Conservation (phyloP, 2,113 vertebrate species). For the Sorex fumeus region DNA sequence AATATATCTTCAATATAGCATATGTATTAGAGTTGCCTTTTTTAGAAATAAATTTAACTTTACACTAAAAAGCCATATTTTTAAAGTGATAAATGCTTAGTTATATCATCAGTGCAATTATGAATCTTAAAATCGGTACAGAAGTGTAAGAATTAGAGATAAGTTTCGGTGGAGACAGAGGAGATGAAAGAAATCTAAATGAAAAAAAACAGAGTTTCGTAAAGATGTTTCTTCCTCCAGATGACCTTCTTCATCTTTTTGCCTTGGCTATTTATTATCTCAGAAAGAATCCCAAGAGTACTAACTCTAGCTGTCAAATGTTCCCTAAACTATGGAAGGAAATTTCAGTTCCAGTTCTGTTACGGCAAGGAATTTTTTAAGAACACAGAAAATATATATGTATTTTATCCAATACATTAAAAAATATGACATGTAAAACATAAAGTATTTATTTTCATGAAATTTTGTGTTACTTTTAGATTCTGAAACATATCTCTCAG, state of each 20-base stretch:
- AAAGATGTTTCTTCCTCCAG: not conserved
- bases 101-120: not conserved
- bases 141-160: not conserved
- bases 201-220: not conserved
- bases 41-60: slow-evolving; percentile 20
- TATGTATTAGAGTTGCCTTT: not conserved
- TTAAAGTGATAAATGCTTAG: not conserved
- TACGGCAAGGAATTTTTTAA: not conserved
- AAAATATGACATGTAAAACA: not conserved
- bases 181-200: not conserved
- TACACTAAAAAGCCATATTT: not conserved
- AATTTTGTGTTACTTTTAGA: not conserved
- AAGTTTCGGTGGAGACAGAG: not conserved
- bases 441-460: not conserved
- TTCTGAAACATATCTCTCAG: not conserved
- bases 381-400: not conserved
- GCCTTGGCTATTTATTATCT: not conserved
- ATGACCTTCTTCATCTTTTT: not conserved
- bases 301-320: not conserved
- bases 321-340: not conserved
- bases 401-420: not conserved
- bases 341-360: not conserved
- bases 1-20: not conserved
- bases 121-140: not conserved
- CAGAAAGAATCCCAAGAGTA: not conserved